Percentiles rank a stretch among this genome's conserved stretches.
Evolutionary conservation across 2,797 vertebrate species (phyloP).

Genomic region (Danio tinwini): DNA sequence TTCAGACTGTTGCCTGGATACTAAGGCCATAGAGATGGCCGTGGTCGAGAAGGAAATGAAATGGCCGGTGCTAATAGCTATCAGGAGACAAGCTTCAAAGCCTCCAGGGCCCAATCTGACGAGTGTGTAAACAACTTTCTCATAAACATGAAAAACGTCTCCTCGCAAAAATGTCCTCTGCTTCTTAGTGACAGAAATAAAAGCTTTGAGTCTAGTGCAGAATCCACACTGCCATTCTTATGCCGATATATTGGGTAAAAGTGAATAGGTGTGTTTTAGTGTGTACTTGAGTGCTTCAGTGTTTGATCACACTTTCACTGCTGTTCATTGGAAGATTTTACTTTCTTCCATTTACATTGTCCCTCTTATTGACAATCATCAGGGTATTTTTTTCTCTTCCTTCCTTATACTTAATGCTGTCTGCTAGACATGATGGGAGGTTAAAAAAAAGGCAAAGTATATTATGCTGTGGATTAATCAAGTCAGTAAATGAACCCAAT

Average conservation of each 20-base stretch:
- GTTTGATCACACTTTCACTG: neutral
- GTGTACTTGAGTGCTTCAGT: neutral
- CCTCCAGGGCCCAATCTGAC: slow-evolving; percentile 33
- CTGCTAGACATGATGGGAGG: neutral
- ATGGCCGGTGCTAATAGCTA: slow-evolving; percentile 48
- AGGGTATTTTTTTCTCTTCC: too few relatives aligned
- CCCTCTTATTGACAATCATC: too few relatives aligned
- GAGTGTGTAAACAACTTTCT: slow-evolving; percentile 55
- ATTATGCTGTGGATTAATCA: neutral
- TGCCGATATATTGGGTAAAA: neutral
- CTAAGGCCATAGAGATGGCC: slow-evolving; percentile 33
- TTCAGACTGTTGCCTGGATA: slow-evolving; percentile 59
- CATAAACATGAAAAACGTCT: slow-evolving; percentile 13
- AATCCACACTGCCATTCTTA: neutral
- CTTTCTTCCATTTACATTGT: neutral
- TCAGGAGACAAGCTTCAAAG: slow-evolving; percentile 20
- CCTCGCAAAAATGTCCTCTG: neutral
- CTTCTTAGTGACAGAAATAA: neutral
- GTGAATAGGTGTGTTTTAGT: neutral
- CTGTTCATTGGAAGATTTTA: neutral
- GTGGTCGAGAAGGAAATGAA: slow-evolving; percentile 35
- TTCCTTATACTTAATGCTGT: neutral
- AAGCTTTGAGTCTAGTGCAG: neutral
- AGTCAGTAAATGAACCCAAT: neutral
- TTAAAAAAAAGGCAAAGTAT: neutral